phyloP scores from a whole-genome alignment of 2,797 vertebrate species.

The Betta splendens region DNA sequence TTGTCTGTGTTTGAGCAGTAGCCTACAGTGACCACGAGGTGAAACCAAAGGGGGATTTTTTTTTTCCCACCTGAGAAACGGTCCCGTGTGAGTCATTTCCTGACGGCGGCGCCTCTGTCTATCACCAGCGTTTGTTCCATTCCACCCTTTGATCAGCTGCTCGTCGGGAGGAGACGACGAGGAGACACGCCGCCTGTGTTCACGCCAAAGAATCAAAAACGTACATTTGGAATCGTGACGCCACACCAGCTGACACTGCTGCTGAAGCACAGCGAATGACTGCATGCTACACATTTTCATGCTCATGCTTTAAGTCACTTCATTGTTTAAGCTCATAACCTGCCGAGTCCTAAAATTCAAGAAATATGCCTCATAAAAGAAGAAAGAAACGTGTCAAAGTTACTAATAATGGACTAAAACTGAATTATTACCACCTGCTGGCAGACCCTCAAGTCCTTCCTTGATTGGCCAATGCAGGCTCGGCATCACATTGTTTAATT shows the following conservation, averaged over 20 bases:
- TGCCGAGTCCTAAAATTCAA: too few species aligned
- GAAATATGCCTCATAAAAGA: too few species aligned
- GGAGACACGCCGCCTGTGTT: constrained; percentile 12
- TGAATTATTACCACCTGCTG: background rate
- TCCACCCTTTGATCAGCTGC: constrained; percentile 61
- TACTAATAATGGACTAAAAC: background rate
- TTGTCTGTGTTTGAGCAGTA: constrained; percentile 52
- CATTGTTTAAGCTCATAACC: too few species aligned
- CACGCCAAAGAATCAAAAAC: constrained; percentile 15
- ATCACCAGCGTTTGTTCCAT: constrained; percentile 50
- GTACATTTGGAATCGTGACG: constrained; percentile 19
- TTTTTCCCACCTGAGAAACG: constrained; percentile 48
- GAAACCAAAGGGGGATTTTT: constrained; percentile 56
- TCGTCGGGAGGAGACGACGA: too few species aligned
- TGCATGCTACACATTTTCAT: too few species aligned
- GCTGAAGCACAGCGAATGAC: too few species aligned
- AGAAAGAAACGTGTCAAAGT: too few species aligned
- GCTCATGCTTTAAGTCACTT: too few species aligned
- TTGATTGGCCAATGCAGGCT: background rate
- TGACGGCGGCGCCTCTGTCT: constrained; percentile 50
- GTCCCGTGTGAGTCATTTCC: constrained; percentile 59
- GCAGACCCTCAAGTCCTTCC: background rate
- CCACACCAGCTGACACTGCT: constrained; percentile 8
- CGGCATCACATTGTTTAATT: background rate
- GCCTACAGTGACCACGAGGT: constrained; percentile 39